Conservation (phyloP, 2,113 vertebrate species). For the Harpagus bidentatus region DNA sequence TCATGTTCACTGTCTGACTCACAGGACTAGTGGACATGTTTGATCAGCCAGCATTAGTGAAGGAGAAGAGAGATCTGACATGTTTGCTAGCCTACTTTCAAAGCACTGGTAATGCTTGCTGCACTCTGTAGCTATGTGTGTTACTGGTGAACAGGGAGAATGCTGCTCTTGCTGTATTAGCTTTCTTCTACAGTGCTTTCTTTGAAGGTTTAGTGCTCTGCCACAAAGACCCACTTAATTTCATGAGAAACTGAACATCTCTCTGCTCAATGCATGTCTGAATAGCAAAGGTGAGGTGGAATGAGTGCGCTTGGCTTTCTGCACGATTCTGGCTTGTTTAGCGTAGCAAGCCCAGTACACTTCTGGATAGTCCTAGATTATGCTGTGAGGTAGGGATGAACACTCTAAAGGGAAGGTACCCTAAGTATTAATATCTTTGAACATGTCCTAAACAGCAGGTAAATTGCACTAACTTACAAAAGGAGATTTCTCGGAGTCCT, state of each 20-base stretch:
- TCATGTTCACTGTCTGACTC: neutral
- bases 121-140: accelerated
- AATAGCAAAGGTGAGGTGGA: neutral
- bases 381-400: neutral
- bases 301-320: neutral
- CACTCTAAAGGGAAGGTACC: neutral
- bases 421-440: neutral
- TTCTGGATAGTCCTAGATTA: no score
- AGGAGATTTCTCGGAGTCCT: no score
- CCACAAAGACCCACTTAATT: neutral
- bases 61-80: neutral
- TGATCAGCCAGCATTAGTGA: accelerated
- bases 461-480: neutral
- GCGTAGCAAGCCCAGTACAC: neutral
- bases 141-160: neutral
- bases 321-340: accelerated
- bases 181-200: neutral
- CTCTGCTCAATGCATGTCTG: no score
- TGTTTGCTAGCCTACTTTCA: neutral
- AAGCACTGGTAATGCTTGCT: neutral
- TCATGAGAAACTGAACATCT: neutral
- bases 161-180: neutral
- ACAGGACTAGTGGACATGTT: accelerated
- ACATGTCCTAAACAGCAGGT: neutral
- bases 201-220: neutral